A percentile compares a stretch with the other conserved stretches of the same genome.
Conservation (phyloP, 2,888 invertebrate species). For the Incurvaria masculella region DNA sequence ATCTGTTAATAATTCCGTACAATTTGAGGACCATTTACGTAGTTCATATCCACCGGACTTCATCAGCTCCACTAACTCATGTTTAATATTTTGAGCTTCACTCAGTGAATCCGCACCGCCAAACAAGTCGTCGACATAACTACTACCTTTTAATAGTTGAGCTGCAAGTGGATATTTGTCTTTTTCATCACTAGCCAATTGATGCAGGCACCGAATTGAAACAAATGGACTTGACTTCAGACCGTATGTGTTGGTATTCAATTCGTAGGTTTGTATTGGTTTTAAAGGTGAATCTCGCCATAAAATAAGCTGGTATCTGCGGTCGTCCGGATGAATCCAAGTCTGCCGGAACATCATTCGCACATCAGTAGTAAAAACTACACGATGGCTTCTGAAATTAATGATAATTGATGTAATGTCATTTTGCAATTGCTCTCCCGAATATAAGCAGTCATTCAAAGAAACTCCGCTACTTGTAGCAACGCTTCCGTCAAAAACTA, state of each 20-base stretch:
- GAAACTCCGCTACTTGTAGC: no score
- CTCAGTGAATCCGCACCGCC: constrained; percentile 1
- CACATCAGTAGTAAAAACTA: constrained; percentile 6
- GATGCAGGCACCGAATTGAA: constrained; percentile 4
- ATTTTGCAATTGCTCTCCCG: no score
- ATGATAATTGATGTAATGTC: no score
- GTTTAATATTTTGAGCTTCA: neutral
- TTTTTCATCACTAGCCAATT: constrained; percentile 2
- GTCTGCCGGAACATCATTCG: constrained; percentile 7
- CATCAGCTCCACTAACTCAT: constrained; percentile 2
- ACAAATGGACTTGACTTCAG: constrained; percentile 8
- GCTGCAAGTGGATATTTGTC: neutral
- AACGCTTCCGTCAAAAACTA: no score
- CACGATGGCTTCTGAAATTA: neutral
- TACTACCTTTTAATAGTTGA: neutral
- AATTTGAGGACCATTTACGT: constrained; percentile 7
- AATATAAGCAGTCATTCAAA: no score
- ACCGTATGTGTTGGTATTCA: constrained; percentile 7
- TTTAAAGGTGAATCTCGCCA: constrained; percentile 2
- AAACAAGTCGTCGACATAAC: constrained; percentile 2
- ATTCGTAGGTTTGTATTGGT: neutral
- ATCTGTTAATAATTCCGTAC: neutral
- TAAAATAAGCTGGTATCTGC: constrained; percentile 5
- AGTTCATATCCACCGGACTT: constrained; percentile 3
- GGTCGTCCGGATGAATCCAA: constrained; percentile 4